phyloP scores from a whole-genome alignment of 2,113 vertebrate genomes.

The Panthera uncia region DNA sequence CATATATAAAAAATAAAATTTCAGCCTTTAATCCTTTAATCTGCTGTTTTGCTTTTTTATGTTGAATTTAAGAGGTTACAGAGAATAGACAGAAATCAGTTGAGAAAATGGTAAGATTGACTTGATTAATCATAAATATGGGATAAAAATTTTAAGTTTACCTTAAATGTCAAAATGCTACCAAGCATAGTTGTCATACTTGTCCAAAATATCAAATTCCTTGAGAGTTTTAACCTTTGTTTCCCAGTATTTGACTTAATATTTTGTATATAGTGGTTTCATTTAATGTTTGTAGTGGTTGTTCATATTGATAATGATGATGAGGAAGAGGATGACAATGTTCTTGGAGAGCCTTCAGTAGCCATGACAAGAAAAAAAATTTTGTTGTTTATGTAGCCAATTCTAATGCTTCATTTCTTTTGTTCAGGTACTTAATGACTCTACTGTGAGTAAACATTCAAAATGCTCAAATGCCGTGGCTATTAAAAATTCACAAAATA shows the following conservation, averaged over 20 bases:
- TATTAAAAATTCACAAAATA: constrained; percentile 70
- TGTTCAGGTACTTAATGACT: constrained; percentile 79
- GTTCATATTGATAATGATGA: background rate
- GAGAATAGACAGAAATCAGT: constrained; percentile 19
- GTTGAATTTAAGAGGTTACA: constrained; percentile 14
- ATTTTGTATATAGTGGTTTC: constrained; percentile 31
- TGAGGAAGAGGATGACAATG: background rate
- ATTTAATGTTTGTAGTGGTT: constrained; percentile 33
- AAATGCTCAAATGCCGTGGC: constrained; percentile 65
- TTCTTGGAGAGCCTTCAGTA: background rate
- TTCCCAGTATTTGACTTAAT: constrained; percentile 16
- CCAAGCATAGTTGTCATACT: background rate
- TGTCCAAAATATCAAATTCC: constrained; percentile 14
- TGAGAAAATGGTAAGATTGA: constrained; percentile 35
- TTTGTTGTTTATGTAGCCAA: constrained; percentile 15
- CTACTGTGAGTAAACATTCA: constrained; percentile 36
- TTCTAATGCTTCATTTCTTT: constrained; percentile 64
- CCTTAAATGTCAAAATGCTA: background rate
- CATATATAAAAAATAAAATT: background rate
- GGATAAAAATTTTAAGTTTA: constrained; percentile 19
- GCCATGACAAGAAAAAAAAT: background rate
- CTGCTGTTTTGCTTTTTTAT: background rate
- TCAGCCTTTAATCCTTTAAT: constrained; percentile 3
- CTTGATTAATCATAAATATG: constrained; percentile 13
- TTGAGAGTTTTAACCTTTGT: constrained; percentile 20